Conservation (phyloP, 1,140 invertebrate genomes). For the Drosophila leontia region DNA sequence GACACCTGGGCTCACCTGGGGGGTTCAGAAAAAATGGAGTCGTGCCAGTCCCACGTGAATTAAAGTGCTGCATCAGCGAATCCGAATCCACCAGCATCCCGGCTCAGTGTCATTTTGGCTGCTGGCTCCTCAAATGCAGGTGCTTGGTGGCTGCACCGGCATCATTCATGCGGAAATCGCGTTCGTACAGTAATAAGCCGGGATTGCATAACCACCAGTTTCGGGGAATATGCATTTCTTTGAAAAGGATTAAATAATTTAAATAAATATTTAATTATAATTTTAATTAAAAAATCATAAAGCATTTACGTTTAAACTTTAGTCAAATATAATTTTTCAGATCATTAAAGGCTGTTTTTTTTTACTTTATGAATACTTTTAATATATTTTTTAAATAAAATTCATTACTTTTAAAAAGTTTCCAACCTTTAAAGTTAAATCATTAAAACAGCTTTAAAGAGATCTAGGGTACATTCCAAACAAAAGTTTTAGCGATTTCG, state of each 20-base stretch:
- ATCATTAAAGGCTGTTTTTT: no score
- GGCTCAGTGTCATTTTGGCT: conserved; percentile 39
- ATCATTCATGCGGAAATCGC: conserved; percentile 72
- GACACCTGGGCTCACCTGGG: conserved; percentile 17
- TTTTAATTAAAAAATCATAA: background rate
- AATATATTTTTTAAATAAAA: background rate
- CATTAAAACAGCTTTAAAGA: background rate
- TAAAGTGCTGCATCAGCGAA: conserved; percentile 58
- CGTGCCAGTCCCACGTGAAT: conserved; percentile 51
- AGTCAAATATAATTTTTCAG: no score
- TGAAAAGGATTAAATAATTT: background rate
- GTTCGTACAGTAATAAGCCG: conserved; percentile 72
- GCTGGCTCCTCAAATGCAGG: conserved; percentile 27
- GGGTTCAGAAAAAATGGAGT: conserved; percentile 13
- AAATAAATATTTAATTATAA: background rate
- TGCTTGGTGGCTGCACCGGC: conserved; percentile 38
- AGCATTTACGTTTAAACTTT: no score
- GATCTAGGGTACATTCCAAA: background rate
- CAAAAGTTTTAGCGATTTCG: no score
- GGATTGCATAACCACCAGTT: conserved; percentile 51
- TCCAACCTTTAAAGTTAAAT: background rate
- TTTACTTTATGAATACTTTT: no score
- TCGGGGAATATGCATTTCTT: background rate
- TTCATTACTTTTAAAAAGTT: background rate
- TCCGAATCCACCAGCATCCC: conserved; percentile 18